A percentile compares a stretch with the other conserved stretches of the same genome.
These are phyloP conservation scores for Eristalis pertinax DNA, from an alignment of 2,888 invertebrate genomes.

Conservation along the genomic window DNA sequence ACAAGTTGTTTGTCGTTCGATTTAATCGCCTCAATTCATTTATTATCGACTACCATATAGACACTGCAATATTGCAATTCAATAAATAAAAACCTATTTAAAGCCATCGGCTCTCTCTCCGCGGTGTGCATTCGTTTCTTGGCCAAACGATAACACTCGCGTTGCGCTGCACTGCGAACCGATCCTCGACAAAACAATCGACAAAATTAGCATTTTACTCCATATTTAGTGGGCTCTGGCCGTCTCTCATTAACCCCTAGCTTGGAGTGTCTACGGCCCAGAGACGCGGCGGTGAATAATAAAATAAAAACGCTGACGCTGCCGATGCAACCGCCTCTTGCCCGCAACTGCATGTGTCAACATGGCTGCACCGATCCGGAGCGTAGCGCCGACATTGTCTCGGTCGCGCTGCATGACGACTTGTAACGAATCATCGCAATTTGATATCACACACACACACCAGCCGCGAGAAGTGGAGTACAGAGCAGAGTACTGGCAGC, in stretches of 20 bases:
- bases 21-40: not conserved
- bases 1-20: constrained; percentile 1
- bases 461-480: constrained; percentile 6
- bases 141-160: constrained; percentile 63
- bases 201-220: constrained; percentile 69
- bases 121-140: constrained; percentile 48
- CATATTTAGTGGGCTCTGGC: constrained; percentile 60
- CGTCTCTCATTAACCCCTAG: constrained; percentile 47
- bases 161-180: constrained; percentile 36
- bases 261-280: not conserved
- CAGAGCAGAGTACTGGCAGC: constrained; percentile 34
- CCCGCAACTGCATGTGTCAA: not conserved
- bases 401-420: constrained; percentile 15
- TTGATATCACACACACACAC: constrained; percentile 45
- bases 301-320: not conserved
- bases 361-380: not conserved
- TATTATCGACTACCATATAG: constrained; percentile 1
- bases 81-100: constrained; percentile 55
- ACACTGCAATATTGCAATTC: constrained; percentile 30
- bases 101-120: constrained; percentile 18
- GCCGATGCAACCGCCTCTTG: not conserved
- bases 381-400: constrained; percentile 3
- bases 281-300: not conserved
- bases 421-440: constrained; percentile 38
- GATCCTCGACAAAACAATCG: constrained; percentile 62